Evolutionary conservation across 1,140 invertebrate genomes (phyloP).

Genomic region (Ylistrum balloti): DNA sequence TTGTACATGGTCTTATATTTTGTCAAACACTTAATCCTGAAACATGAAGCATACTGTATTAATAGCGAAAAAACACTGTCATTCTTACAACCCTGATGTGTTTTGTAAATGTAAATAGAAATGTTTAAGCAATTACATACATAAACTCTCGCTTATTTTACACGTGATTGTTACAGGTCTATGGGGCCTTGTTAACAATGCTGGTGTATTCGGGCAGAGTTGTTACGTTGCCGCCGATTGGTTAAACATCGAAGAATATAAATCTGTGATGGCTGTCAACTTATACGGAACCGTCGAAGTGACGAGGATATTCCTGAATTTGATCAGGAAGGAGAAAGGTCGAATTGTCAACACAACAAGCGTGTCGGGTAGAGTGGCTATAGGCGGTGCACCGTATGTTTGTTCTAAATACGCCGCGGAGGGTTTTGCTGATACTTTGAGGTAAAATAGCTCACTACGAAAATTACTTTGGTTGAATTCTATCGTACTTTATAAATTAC

Average conservation of each 20-base stretch:
- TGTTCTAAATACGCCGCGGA: constrained; percentile 44
- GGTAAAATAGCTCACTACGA: neutral
- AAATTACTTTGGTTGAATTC: neutral
- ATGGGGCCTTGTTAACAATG: constrained; percentile 63
- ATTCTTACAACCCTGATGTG: too few species aligned
- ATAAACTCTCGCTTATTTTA: too few species aligned
- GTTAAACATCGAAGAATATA: constrained; percentile 63
- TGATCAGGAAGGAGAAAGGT: constrained; percentile 61
- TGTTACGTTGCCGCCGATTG: constrained; percentile 56
- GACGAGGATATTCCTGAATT: constrained; percentile 64
- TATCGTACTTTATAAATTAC: neutral
- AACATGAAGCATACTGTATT: too few species aligned
- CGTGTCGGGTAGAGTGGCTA: neutral
- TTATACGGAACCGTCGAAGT: constrained; percentile 68
- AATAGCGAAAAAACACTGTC: too few species aligned
- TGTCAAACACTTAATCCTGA: too few species aligned
- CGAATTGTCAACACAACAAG: constrained; percentile 48
- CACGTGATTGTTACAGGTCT: constrained; percentile 36
- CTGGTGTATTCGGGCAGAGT: constrained; percentile 43
- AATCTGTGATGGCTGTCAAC: constrained; percentile 61
- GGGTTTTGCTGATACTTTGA: constrained; percentile 19
- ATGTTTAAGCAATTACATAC: too few species aligned
- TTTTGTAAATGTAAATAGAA: too few species aligned
- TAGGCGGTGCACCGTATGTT: neutral
- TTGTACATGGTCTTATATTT: too few species aligned